Evolutionary conservation across 2,113 vertebrate species (phyloP).

Genomic region (Odobenus rosmarus): DNA sequence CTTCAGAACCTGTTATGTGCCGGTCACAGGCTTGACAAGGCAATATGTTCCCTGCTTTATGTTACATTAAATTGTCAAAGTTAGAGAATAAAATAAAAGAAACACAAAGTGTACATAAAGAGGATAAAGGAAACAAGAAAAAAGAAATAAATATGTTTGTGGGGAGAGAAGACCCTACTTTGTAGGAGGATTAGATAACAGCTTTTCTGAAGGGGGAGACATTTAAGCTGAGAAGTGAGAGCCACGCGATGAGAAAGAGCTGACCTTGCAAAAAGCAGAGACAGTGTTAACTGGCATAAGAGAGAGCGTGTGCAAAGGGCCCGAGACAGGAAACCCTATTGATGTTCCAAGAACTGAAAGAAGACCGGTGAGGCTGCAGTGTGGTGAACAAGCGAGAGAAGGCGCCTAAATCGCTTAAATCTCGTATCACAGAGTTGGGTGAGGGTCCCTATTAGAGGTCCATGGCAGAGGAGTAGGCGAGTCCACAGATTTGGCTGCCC

Average conservation of each 20-base stretch:
- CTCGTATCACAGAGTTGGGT: not conserved
- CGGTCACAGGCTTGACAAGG: not conserved
- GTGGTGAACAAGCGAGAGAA: not conserved
- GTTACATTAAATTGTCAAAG: not conserved
- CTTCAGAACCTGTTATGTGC: not conserved
- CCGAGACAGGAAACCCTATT: not conserved
- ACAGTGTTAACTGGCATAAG: not conserved
- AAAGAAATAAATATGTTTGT: not conserved
- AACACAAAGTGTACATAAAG: not conserved
- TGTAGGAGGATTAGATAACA: not conserved
- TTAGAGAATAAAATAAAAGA: not conserved
- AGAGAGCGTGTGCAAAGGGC: not conserved
- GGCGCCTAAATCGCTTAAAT: not conserved
- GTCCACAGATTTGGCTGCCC: not conserved
- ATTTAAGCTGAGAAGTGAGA: not conserved
- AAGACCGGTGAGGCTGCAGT: not conserved
- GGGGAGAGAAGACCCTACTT: not conserved
- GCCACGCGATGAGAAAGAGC: not conserved
- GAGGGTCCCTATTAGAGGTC: not conserved
- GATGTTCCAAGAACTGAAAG: not conserved
- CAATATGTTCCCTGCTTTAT: not conserved
- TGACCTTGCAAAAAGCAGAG: not conserved
- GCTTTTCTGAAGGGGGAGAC: not conserved
- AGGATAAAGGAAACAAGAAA: not conserved
- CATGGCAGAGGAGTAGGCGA: too few relatives aligned